A percentile compares a stretch with the other conserved stretches of the same genome.
phyloP scores from a whole-genome alignment of 2,888 invertebrate species.

The Dryadula phaetusa region DNA sequence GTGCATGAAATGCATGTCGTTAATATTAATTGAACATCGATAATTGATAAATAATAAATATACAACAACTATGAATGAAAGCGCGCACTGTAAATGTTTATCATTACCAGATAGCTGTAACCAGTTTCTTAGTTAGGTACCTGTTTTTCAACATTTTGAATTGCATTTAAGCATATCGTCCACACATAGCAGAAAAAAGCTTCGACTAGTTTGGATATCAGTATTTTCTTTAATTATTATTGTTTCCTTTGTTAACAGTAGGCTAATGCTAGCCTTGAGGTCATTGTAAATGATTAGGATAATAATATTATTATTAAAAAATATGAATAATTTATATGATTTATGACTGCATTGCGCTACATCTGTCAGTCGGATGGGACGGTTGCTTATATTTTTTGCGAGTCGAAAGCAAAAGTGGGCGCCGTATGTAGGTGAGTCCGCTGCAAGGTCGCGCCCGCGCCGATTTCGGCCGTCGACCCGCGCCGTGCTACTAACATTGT shows the following conservation, averaged over 20 bases:
- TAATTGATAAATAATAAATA: slow-evolving; percentile 20
- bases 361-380: slow-evolving; percentile 30
- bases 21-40: slow-evolving; percentile 14
- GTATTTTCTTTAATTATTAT: not conserved
- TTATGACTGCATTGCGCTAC: slow-evolving; percentile 22
- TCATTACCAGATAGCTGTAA: slow-evolving; percentile 16
- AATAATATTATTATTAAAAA: not conserved
- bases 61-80: slow-evolving; percentile 27
- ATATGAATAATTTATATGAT: not conserved
- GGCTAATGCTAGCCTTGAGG: not conserved
- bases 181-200: slow-evolving; percentile 19
- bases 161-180: slow-evolving; percentile 13
- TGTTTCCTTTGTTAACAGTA: not conserved
- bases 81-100: slow-evolving; percentile 9
- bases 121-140: slow-evolving; percentile 20
- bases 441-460: slow-evolving; percentile 82
- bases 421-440: slow-evolving; percentile 81
- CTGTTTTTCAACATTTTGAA: slow-evolving; percentile 29
- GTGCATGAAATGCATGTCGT: slow-evolving; percentile 8
- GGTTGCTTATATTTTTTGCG: slow-evolving; percentile 69
- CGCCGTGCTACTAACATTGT: slow-evolving; percentile 49
- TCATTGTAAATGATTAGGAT: not conserved
- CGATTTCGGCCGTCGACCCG: slow-evolving; percentile 80
- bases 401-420: slow-evolving; percentile 82
- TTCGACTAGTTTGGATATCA: not conserved